Conservation (phyloP, 2,797 vertebrate species). For the Macropus fuliginosus region DNA sequence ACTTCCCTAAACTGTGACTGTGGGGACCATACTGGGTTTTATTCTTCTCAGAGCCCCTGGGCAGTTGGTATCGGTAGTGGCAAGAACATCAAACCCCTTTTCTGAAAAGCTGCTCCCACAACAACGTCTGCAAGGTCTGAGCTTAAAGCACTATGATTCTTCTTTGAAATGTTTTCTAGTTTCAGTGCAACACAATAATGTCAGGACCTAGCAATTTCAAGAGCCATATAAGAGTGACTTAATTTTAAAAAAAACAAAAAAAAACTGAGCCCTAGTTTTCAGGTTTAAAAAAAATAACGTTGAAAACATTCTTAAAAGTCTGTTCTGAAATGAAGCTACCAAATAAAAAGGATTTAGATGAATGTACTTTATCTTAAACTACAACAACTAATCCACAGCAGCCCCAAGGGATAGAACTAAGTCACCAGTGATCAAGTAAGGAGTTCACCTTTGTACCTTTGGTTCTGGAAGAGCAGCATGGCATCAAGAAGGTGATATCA, state of each 20-base stretch:
- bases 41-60: neutral
- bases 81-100: neutral
- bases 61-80: neutral
- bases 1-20: neutral
- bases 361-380: conserved; percentile 12
- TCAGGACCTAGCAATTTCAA: neutral
- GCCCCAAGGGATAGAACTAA: conserved; percentile 40
- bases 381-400: conserved; percentile 35
- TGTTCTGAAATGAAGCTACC: conserved; percentile 13
- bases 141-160: neutral
- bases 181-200: neutral
- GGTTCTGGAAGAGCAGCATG: no score
- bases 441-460: neutral
- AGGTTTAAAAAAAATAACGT: neutral
- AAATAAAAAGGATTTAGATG: conserved; percentile 41
- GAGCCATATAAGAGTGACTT: neutral
- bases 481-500: no score
- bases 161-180: neutral
- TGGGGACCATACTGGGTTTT: neutral
- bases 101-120: neutral
- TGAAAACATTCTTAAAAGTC: neutral
- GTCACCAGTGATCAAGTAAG: neutral
- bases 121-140: neutral
- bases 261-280: neutral
- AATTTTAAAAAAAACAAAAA: neutral